These are phyloP conservation scores for Archilochus colubris DNA, from an alignment of 2,113 vertebrate species.

Conservation along the genomic window DNA sequence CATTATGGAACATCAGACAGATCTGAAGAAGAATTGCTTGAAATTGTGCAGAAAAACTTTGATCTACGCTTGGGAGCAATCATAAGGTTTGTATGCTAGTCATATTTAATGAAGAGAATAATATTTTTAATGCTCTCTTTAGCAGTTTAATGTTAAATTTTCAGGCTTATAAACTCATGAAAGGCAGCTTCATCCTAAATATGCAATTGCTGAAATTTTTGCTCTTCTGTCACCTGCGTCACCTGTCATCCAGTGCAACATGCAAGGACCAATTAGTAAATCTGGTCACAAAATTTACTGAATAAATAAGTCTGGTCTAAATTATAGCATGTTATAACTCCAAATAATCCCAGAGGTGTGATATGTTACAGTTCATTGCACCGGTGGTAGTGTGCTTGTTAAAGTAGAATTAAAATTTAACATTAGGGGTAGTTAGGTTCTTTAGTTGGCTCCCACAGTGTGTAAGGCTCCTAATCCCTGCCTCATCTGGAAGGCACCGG, in stretches of 20 bases:
- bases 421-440: background rate
- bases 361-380: background rate
- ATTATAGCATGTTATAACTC: background rate
- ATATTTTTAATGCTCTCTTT: background rate
- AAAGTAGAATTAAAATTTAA: background rate
- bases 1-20: conserved; percentile 84
- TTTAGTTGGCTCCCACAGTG: background rate
- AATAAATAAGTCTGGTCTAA: background rate
- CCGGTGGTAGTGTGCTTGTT: background rate
- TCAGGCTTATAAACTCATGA: background rate
- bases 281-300: background rate
- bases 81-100: conserved; percentile 74
- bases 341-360: background rate
- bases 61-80: conserved; percentile 84
- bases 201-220: background rate
- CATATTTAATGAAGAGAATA: background rate
- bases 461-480: background rate
- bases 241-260: background rate
- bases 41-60: conserved; percentile 87
- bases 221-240: background rate
- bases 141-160: background rate
- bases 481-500: background rate
- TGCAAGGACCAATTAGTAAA: background rate
- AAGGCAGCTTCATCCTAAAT: background rate
- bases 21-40: conserved; percentile 83